Evolutionary conservation across 2,888 invertebrate species (phyloP), one percentile per base, ranked within the genome.

Genomic region (Luperina testacea): DNA sequence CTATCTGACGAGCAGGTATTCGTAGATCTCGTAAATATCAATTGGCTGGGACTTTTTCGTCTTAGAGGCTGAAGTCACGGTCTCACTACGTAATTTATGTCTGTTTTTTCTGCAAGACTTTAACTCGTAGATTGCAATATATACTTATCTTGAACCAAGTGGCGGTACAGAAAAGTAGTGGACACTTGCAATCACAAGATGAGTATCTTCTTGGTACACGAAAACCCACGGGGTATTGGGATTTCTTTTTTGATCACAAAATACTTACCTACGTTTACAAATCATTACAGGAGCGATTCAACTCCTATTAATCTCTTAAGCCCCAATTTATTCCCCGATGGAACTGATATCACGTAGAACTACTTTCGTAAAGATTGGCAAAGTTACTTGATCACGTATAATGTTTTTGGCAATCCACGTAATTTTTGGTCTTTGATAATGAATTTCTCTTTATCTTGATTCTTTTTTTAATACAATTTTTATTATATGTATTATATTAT

Each of bases 11-110:
- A 11, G 24, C 9, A 17, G 15, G 38, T 38, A 42, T 59, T 59
- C n/a, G 57, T 17, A 71, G 38, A 7, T 59, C 73, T 83, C 83
- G 70, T 83, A 83, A 82, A 82, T 82, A 82, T 83, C 79, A 79
- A 83, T 82, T 48, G 63, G 17, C 8, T n/a, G 32, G 24, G 63
- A 71, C 70, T 73, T 78, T 63, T 38, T 27, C 9, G 61, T 48
- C 78, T 20, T 64, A 64, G 6, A 71, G 17, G 27, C 15, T 53
- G 32, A 69, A 81, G 51, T 69, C 63, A 24, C 38, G 24, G 38
- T n/a, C 20, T 24, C 27, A 32, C 69, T 38, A 4, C 32, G 69
- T 71, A 53, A 82, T 79, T 72, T 79, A 75, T 24, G 48, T 8
- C 11, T 59, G 0, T 61, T 38, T 61, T 51, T 67, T 38, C 27